Base-by-base conservation (phyloP, 2,113 vertebrate species). In the Malurus melanocephalus region DNA sequence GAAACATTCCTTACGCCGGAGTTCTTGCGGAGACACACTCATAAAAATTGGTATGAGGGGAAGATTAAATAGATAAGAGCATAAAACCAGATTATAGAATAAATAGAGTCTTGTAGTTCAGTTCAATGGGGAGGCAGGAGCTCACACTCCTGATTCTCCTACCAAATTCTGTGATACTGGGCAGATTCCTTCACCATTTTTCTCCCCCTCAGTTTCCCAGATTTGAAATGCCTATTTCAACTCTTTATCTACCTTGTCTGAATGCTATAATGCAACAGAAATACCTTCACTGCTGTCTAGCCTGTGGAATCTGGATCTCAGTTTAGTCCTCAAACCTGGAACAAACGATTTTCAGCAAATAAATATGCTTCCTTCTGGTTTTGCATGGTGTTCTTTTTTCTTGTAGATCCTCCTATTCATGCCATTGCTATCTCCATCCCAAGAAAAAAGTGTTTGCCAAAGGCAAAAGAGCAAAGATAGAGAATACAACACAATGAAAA, bases 51-150 rank as follows among this genome's bases (percentile, higher is more conserved):
- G 65, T 76, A 85, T 8, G 77, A 86, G 62, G 59, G 85, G 26
- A 89, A 90, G 92, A 95, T 93, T 86, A 92, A 93, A 90, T 59
- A 86, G 69, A 61, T 81, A 73, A 93, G 82, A 94, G 73, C 82
- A 89, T 88, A 86, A 93, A 91, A 95, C 9, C 82, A 90, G 77
- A 86, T 94, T 88, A 72, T 27, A 40, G 73, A 84, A 90, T 88
- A 90, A 91, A 65, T 55, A 35, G 13, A 38, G 65, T 38, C 80
- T 68, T 86, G 77, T 53, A 60, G 87, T 57, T 80, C 2, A 10
- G 76, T 72, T 84, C 53, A 68, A 0, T 11, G 18, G 46, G 45
- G 52, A 88, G 38, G 43, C 46, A 51, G 53, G 26, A 83, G 42
- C 68, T 89, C 61, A 64, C 14, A 15, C 18, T 75, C 57, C 42